Conservation (phyloP, 2,113 vertebrate genomes). For the Morone saxatilis region DNA sequence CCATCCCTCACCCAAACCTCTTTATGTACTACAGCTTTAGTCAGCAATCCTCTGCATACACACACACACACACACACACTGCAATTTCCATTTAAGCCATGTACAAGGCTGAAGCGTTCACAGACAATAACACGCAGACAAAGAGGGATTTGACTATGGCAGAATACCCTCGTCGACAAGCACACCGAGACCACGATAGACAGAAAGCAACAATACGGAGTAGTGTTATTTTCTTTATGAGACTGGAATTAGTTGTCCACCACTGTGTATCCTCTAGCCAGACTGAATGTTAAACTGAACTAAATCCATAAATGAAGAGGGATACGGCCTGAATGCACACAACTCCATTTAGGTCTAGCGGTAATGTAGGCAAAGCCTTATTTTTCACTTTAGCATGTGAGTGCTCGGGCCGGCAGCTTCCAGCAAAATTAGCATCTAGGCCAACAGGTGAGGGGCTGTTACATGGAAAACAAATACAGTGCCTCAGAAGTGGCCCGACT, state of each 20-base stretch:
- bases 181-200: slow-evolving; percentile 43
- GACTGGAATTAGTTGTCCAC: slow-evolving; percentile 48
- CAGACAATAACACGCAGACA: slow-evolving; percentile 79
- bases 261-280: slow-evolving; percentile 32
- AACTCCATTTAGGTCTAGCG: slow-evolving; percentile 15
- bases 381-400: slow-evolving; percentile 49
- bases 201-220: slow-evolving; percentile 54
- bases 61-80: slow-evolving; percentile 37
- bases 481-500: slow-evolving; percentile 58
- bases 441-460: slow-evolving; percentile 68
- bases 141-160: slow-evolving; percentile 74
- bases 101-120: slow-evolving; percentile 72
- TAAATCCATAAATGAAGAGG: slow-evolving; percentile 51
- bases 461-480: slow-evolving; percentile 41
- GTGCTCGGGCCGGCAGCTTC: slow-evolving; percentile 24
- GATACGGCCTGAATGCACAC: slow-evolving; percentile 23
- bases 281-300: slow-evolving; percentile 56
- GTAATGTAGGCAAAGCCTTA: slow-evolving; percentile 23
- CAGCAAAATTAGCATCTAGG: slow-evolving; percentile 63
- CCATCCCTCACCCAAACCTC: slow-evolving; percentile 73
- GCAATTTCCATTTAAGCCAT: slow-evolving; percentile 80
- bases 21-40: slow-evolving; percentile 76
- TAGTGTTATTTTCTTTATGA: slow-evolving; percentile 37
- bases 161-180: slow-evolving; percentile 61
- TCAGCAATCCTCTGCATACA: slow-evolving; percentile 69